Evolutionary conservation across 2,113 vertebrate species (phyloP), one percentile per base, ranked within the genome.

Genomic region (Pluvialis apricaria): DNA sequence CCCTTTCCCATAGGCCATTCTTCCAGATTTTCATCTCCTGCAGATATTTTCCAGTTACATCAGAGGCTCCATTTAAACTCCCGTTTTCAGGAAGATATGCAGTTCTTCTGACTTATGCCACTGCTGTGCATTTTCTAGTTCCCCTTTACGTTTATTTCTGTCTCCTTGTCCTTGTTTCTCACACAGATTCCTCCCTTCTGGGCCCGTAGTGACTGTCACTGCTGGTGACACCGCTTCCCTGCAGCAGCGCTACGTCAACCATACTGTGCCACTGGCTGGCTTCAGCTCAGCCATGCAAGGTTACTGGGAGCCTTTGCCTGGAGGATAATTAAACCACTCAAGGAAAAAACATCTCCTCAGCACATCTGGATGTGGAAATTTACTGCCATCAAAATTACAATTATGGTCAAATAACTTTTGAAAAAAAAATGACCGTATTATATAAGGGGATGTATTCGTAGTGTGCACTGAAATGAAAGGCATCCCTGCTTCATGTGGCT

Each of bases 311-410:
- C 77, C 61, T 55, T 84, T 82, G 88, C 89, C 94, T 42, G 38
- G 20, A 75, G 95, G 71, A 61, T n/a, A 79, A 95, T 92, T 80
- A 72, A 94, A 81, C 68, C 75, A 57, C 85, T 94, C 64, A 42
- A 96, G 92, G 85, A 73, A 79, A 87, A 95, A 90, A 76, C 36
- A 82, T 34, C 73, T 95, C 82, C 66, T 78, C 72, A 19, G 66
- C 91, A 94, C 85, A 96, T 92, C 82, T 72, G 79, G 85, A 87
- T 72, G 55, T 91, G 80, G 93, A 92, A 92, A 71, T 70, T 21
- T 75, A 57, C 91, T 96, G 93, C 77, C 92, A 86, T 89, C 75
- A 55, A 52, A 92, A 88, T 90, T 77, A 91, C n/a, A 55, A 11
- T 83, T 66, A 85, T 26, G 54, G 92, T 94, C 49, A 76, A 92